Percentiles rank a stretch among this genome's conserved stretches.
phyloP scores from a whole-genome alignment of 1,140 invertebrate species.

The Trinorchestia longiramus region DNA sequence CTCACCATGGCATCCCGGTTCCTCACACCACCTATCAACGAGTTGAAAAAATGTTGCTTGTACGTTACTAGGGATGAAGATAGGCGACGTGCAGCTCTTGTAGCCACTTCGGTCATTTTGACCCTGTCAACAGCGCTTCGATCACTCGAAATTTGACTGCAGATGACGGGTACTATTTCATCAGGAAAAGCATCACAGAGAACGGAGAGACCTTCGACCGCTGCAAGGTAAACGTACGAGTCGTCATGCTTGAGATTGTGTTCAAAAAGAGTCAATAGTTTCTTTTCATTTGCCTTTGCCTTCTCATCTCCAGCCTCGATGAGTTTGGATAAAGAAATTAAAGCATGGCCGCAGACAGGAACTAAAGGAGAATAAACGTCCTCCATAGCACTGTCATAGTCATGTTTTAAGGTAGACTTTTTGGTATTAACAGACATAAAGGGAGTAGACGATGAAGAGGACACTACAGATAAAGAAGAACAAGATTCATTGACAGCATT shows the following conservation, averaged over 20 bases:
- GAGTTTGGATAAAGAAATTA: conserved; percentile 80
- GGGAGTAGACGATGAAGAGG: background rate
- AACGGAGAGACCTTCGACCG: conserved; percentile 82
- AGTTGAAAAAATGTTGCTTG: conserved; percentile 79
- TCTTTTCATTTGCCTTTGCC: conserved; percentile 77
- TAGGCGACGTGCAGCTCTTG: conserved; percentile 79
- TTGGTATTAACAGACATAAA: background rate
- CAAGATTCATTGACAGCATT: conserved; percentile 54
- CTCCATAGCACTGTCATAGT: conserved; percentile 72
- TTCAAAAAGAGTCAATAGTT: conserved; percentile 79
- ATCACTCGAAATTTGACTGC: conserved; percentile 52
- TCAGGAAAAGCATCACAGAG: conserved; percentile 75
- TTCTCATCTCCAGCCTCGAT: conserved; percentile 78
- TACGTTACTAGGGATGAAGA: conserved; percentile 83
- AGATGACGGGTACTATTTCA: conserved; percentile 67
- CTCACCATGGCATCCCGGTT: conserved; percentile 82
- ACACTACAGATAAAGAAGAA: background rate
- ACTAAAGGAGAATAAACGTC: conserved; percentile 81
- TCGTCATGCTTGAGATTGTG: conserved; percentile 83
- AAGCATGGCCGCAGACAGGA: conserved; percentile 84
- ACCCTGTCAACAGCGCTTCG: conserved; percentile 74
- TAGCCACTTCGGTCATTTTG: conserved; percentile 86
- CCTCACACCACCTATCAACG: conserved; percentile 78
- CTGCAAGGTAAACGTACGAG: conserved; percentile 85
- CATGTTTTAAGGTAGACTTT: conserved; percentile 16